phyloP scores from a whole-genome alignment of 64 coral and sea anemone genomes.

The Montipora capricornis region DNA sequence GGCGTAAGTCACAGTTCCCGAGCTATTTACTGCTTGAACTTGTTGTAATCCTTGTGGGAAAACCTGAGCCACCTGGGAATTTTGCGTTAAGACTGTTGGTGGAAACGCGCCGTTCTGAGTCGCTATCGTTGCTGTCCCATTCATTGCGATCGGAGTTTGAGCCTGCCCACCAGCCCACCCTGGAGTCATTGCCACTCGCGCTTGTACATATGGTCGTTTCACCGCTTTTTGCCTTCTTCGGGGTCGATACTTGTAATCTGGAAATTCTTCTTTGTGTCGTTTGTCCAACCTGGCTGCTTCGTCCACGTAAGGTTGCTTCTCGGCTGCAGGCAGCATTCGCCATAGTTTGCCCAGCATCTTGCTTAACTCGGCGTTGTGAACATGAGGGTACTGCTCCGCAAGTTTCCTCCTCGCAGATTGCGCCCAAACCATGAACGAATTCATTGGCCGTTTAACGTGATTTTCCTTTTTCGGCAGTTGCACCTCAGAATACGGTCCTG shows the following conservation, averaged over 20 bases:
- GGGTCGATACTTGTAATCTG: conserved; percentile 96
- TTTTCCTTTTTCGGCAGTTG: conserved; percentile 93
- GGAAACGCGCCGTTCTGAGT: conserved; percentile 78
- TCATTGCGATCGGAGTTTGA: conserved; percentile 83
- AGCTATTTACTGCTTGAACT: conserved; percentile 64
- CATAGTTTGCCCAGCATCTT: conserved; percentile 99
- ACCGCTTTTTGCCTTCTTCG: conserved; percentile 92
- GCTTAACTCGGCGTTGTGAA: conserved; percentile 99
- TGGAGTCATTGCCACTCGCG: conserved; percentile 78
- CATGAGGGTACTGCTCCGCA: conserved; percentile 99
- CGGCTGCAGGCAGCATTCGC: conserved; percentile 95
- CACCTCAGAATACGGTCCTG: conserved; percentile 90
- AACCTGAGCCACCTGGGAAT: conserved; percentile 78
- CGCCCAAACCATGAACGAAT: conserved; percentile 99
- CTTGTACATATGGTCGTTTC: conserved; percentile 93
- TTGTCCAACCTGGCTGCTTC: conserved; percentile 98
- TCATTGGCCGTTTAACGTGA: conserved; percentile 98
- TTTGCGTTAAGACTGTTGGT: conserved; percentile 71
- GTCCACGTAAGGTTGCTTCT: conserved; percentile 99
- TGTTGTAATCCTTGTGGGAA: conserved; percentile 77
- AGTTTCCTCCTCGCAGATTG: conserved; percentile 94
- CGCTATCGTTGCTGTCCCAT: conserved; percentile 82
- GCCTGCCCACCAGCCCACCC: conserved; percentile 72
- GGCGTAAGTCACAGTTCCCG: conserved; percentile 76
- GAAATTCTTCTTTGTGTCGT: conserved; percentile 95